A percentile compares a stretch with the other conserved stretches of the same genome.
These are phyloP conservation scores for Allolobophora icterica DNA, from an alignment of 2,888 invertebrate species.

Conservation along the genomic window DNA sequence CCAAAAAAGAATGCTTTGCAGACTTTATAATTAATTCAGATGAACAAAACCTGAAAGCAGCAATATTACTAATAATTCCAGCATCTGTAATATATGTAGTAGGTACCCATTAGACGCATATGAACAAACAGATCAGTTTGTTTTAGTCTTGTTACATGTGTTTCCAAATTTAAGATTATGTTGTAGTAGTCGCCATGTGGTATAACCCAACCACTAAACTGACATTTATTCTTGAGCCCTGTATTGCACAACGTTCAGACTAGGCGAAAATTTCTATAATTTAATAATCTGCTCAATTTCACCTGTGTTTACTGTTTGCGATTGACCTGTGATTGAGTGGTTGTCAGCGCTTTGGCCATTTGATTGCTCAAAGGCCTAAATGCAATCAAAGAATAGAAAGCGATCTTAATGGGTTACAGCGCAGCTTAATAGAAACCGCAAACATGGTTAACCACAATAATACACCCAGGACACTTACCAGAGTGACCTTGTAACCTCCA, in stretches of 20 bases:
- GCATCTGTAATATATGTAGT: background rate
- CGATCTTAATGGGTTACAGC: background rate
- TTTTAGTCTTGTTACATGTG: too few relatives aligned
- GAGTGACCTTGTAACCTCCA: slow-evolving; percentile 24
- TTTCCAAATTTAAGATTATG: background rate
- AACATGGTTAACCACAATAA: background rate
- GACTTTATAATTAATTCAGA: too few relatives aligned
- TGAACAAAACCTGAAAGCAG: too few relatives aligned
- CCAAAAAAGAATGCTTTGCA: too few relatives aligned
- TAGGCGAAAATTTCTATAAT: background rate
- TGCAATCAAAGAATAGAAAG: background rate
- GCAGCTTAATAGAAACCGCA: background rate
- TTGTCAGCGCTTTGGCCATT: background rate
- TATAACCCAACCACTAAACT: background rate
- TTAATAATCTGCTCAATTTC: background rate
- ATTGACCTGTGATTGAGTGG: background rate
- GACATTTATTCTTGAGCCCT: background rate
- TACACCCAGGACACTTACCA: background rate
- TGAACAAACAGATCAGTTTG: too few relatives aligned
- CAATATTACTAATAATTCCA: background rate
- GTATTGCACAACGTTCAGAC: background rate
- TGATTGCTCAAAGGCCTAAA: background rate
- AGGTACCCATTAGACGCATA: background rate
- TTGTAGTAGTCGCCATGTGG: background rate
- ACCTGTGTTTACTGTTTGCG: background rate